Conservation (phyloP, 2,113 vertebrate genomes). For the Tricholaema leucomelas region DNA sequence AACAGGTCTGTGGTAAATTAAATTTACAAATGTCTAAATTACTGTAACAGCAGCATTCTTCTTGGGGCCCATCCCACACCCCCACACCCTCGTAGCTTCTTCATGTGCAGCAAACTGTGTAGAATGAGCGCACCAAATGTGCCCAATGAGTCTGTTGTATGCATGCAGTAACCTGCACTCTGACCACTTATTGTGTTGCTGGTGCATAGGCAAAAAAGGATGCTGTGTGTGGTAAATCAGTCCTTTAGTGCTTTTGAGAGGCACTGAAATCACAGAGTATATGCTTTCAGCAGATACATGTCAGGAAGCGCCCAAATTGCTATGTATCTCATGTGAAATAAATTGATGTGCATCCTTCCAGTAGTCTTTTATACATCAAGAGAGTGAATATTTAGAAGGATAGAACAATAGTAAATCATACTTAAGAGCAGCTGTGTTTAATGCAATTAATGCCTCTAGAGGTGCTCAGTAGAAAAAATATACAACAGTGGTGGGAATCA, state of each 20-base stretch:
- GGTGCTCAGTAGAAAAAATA: neutral
- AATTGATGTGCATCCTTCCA: neutral
- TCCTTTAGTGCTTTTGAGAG: neutral
- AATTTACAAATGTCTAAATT: neutral
- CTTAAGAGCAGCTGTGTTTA: neutral
- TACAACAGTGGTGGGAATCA: neutral
- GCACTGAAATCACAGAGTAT: neutral
- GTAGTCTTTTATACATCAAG: neutral
- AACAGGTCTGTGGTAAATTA: neutral
- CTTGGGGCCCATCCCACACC: neutral
- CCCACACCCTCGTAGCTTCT: fast-evolving
- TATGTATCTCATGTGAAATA: neutral
- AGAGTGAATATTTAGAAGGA: neutral
- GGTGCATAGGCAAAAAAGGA: neutral
- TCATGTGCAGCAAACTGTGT: neutral
- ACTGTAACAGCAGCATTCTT: neutral
- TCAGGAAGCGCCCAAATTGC: neutral
- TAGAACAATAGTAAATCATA: neutral
- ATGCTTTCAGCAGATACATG: neutral
- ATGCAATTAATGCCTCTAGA: neutral
- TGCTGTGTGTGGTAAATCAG: neutral
- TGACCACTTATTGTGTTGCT: neutral
- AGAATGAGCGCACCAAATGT: neutral
- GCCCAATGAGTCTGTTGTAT: neutral
- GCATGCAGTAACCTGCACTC: neutral